Percentiles rank a stretch among this genome's conserved stretches.
These are phyloP conservation scores for Gonioctena quinquepunctata DNA, from an alignment of 1,140 invertebrate genomes.

Conservation along the genomic window DNA sequence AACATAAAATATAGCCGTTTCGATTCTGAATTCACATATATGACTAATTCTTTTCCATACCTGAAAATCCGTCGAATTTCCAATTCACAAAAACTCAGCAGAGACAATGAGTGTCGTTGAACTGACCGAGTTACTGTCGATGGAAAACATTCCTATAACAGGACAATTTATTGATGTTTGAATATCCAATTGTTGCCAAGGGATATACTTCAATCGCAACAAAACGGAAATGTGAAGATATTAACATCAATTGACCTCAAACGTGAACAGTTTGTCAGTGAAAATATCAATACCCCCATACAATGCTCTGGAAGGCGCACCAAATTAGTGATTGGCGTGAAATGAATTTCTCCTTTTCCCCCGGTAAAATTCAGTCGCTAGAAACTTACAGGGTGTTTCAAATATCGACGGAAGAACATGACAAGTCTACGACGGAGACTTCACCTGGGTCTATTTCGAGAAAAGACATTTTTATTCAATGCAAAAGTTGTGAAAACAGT, in stretches of 20 bases:
- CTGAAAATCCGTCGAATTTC: neutral
- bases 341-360: neutral
- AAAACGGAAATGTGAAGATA: neutral
- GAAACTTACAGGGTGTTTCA: no score
- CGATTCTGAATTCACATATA: no score
- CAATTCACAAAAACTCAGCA: neutral
- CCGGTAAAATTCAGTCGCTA: no score
- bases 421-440: no score
- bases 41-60: neutral
- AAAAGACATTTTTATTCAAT: no score
- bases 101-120: neutral
- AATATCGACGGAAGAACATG: no score
- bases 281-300: no score
- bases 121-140: neutral
- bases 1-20: no score
- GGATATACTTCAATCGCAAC: neutral
- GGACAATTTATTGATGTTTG: neutral
- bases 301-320: no score
- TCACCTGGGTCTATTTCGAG: no score
- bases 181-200: conserved; percentile 3
- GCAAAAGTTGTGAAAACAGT: no score
- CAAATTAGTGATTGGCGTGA: no score
- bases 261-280: neutral
- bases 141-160: neutral
- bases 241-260: neutral